phyloP scores from a whole-genome alignment of 2,113 vertebrate species.

The Leptobrachium leishanense region DNA sequence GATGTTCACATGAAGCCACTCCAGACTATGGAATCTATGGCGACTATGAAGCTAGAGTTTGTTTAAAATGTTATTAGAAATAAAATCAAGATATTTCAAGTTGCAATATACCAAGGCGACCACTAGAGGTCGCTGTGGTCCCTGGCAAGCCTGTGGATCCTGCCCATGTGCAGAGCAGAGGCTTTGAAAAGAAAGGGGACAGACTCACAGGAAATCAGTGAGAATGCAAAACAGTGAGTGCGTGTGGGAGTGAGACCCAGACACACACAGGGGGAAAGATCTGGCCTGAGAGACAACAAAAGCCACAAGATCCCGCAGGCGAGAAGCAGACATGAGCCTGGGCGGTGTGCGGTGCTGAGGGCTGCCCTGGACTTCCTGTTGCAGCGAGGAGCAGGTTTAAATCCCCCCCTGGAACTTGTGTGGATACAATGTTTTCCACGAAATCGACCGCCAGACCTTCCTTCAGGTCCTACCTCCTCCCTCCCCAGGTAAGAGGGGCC shows the following conservation, averaged over 20 bases:
- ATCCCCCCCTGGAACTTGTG: not conserved
- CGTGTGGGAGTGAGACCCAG: conserved; percentile 40
- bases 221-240: conserved; percentile 40
- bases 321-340: conserved; percentile 1
- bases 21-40: too few relatives aligned
- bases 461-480: conserved; percentile 88
- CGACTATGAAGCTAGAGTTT: too few relatives aligned
- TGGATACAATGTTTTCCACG: conserved; percentile 78
- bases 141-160: not conserved
- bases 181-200: conserved; percentile 39
- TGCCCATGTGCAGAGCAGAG: conserved; percentile 43
- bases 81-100: not conserved
- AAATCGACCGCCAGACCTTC: conserved; percentile 78
- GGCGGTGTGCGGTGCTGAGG: not conserved
- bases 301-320: conserved; percentile 3
- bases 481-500: conserved; percentile 74
- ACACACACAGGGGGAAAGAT: conserved; percentile 25
- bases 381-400: not conserved
- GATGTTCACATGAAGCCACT: too few relatives aligned
- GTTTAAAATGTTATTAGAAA: too few relatives aligned
- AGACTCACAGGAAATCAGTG: conserved; percentile 47
- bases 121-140: conserved; percentile 20
- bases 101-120: not conserved
- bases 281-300: conserved; percentile 32
- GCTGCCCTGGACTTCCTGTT: not conserved